Percentiles rank a stretch among this genome's conserved stretches.
Evolutionary conservation across 2,888 invertebrate species (phyloP).

Genomic region (Hydraecia micacea): DNA sequence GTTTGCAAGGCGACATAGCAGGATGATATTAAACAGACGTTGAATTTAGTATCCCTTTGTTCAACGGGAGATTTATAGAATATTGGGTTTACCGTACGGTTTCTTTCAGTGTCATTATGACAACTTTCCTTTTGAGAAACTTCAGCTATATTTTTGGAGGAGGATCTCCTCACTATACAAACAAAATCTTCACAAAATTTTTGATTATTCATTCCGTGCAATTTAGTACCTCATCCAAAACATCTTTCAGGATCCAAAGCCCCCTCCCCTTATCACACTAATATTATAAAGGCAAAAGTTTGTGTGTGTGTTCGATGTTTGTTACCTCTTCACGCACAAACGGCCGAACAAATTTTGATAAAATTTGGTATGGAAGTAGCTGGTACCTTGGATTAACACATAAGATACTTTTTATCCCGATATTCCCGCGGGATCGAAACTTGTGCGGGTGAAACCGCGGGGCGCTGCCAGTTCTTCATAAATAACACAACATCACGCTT

Average conservation of each 20-base stretch:
- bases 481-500: too few species aligned
- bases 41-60: not conserved
- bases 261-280: too few species aligned
- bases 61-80: not conserved
- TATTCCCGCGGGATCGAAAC: too few species aligned
- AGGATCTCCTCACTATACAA: not conserved
- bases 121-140: not conserved
- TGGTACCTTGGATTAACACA: too few species aligned
- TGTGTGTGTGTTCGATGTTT: too few species aligned
- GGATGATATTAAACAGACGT: conserved; percentile 3
- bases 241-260: not conserved
- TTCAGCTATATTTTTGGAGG: not conserved
- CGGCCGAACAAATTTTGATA: too few species aligned
- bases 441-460: too few species aligned
- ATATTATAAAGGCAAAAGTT: too few species aligned
- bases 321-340: too few species aligned
- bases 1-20: not conserved
- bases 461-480: too few species aligned
- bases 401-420: too few species aligned
- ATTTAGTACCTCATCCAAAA: not conserved
- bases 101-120: not conserved
- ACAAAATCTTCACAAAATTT: not conserved
- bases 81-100: not conserved
- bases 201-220: not conserved
- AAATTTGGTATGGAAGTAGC: too few species aligned